These are phyloP conservation scores for Agriopis leucophaearia DNA, from an alignment of 2,888 invertebrate genomes.

Conservation along the genomic window DNA sequence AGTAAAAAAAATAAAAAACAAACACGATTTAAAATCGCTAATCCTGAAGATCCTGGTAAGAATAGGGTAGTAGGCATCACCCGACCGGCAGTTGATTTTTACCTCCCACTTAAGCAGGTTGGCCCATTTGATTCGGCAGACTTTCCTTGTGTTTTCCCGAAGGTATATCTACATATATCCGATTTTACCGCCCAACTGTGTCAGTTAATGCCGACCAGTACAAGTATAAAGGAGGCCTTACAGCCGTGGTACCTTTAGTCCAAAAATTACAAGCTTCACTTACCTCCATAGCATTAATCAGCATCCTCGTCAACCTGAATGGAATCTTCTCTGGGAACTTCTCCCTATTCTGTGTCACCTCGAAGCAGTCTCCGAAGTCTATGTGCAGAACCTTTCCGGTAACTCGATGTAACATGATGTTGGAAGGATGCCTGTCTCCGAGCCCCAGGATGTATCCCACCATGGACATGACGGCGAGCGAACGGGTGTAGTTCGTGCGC, in stretches of 20 bases:
- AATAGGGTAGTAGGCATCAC: background rate
- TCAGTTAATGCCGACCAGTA: no score
- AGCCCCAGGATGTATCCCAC: slow-evolving; percentile 98
- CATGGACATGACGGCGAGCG: slow-evolving; percentile 99
- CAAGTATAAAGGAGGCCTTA: no score
- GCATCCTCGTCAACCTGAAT: slow-evolving; percentile 97
- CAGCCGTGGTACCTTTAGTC: background rate
- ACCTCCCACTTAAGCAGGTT: no score
- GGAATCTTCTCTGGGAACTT: slow-evolving; percentile 99
- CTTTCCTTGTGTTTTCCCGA: no score
- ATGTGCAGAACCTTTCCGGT: slow-evolving; percentile 99
- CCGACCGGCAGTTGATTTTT: no score
- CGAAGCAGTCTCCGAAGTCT: slow-evolving; percentile 99
- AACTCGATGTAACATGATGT: slow-evolving; percentile 98
- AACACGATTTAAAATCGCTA: no score
- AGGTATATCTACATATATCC: no score
- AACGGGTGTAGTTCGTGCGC: slow-evolving; percentile 98
- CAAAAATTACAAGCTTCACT: slow-evolving; percentile 24
- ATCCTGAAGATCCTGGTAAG: no score
- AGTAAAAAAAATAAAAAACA: no score
- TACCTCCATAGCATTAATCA: slow-evolving; percentile 98
- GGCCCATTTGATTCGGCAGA: no score
- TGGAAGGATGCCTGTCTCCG: slow-evolving; percentile 99
- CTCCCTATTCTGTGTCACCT: slow-evolving; percentile 99
- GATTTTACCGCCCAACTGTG: no score